Evolutionary conservation across 2,113 vertebrate species (phyloP), one percentile per base, ranked within the genome.

Genomic region (Epinephelus fuscoguttatus): DNA sequence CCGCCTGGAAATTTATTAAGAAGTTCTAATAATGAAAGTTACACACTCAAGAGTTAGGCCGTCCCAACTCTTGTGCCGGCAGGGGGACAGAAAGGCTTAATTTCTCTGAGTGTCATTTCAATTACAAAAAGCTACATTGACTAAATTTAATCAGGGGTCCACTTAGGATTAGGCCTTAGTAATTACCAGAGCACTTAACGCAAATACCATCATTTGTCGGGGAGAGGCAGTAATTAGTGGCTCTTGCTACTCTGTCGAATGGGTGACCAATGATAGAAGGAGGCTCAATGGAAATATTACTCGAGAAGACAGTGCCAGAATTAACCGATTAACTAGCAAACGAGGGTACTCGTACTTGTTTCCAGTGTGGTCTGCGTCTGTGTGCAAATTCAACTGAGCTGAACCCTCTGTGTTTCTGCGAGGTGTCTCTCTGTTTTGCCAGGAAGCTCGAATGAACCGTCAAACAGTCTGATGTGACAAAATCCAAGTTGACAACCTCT

Each of bases 91-190:
- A 79, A 64, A 37, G 27, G 60, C 23, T 0, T 78, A 3, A 69
- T 76, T 85, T 84, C 75, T 83, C 73, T 8, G 6, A 70, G 47
- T 82, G 84, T 70, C 76, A 86, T 89, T 90, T 84, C 56, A 82
- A 88, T 89, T 89, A 87, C 40, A 80, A 85, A 79, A 88, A 55
- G 57, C 56, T 75, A 70, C 59, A 82, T 47, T 78, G 78, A 80
- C 81, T 76, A 70, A 82, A 90, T 94, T 80, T 79, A 93, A 92
- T 92, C 85, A 90, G 74, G 61, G 62, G 52, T 83, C 80, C 71
- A 91, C 19, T 78, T 75, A 79, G 81, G 66, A 91, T 87, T 88
- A 83, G 67, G 60, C 68, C 62, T 80, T 47, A 33, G 87, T 85
- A 87, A 92, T 92, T 91, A 89, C 75, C 47, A 53, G 37, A 21